Percentiles rank a stretch among this genome's conserved stretches.
These are phyloP conservation scores for Platycnemis pennipes DNA, from an alignment of 2,888 invertebrate genomes.

Conservation along the genomic window DNA sequence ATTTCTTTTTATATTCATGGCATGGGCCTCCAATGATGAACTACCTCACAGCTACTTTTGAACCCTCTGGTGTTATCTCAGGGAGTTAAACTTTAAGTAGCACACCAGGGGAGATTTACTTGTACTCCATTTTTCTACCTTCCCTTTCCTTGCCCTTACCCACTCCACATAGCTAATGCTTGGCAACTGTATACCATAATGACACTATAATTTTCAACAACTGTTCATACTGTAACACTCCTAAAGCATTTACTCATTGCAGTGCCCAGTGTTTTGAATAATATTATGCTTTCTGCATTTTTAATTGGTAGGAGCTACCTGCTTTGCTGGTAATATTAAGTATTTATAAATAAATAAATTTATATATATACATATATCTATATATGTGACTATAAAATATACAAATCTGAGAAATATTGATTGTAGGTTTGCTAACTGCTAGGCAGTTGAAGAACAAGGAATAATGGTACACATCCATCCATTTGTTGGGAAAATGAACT, in stretches of 20 bases:
- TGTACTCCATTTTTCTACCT: constrained; percentile 68
- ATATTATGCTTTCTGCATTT: constrained; percentile 61
- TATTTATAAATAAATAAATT: constrained; percentile 69
- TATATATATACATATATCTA: constrained; percentile 67
- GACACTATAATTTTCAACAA: constrained; percentile 63
- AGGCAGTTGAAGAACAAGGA: constrained; percentile 66
- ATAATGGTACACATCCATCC: constrained; percentile 67
- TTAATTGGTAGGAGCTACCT: constrained; percentile 67
- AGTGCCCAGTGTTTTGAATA: constrained; percentile 67
- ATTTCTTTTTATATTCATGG: constrained; percentile 68
- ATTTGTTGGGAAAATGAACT: constrained; percentile 66
- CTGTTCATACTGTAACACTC: constrained; percentile 60
- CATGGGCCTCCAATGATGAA: constrained; percentile 70
- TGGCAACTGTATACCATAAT: constrained; percentile 71
- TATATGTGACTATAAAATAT: constrained; percentile 70
- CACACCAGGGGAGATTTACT: constrained; percentile 71
- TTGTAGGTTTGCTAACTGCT: constrained; percentile 70
- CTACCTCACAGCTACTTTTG: constrained; percentile 72
- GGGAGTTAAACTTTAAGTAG: constrained; percentile 71
- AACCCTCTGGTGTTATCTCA: constrained; percentile 71
- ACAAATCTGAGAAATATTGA: constrained; percentile 69
- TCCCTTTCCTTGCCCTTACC: constrained; percentile 68
- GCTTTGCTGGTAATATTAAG: constrained; percentile 67
- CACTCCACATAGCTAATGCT: constrained; percentile 70
- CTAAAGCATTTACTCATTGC: constrained; percentile 55